These are phyloP conservation scores for Drosophila meridionalis DNA, from an alignment of 2,888 invertebrate species.

Conservation along the genomic window DNA sequence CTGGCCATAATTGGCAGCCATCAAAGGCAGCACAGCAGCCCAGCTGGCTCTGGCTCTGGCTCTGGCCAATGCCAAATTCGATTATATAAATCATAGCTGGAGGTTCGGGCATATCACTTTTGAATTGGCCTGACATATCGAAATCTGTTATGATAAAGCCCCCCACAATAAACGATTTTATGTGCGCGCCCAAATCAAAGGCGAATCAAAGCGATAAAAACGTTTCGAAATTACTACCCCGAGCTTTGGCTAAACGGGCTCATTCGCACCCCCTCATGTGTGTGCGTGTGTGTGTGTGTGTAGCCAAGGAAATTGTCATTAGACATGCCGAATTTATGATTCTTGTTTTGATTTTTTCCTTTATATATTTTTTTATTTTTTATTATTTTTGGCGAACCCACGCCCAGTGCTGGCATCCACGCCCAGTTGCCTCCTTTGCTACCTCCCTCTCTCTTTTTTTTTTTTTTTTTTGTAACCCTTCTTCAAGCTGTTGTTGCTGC, in stretches of 20 bases:
- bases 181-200: conserved; percentile 52
- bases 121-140: conserved; percentile 59
- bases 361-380: conserved; percentile 36
- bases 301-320: conserved; percentile 72
- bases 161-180: conserved; percentile 57
- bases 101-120: conserved; percentile 27
- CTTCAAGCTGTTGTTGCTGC: conserved; percentile 31
- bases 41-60: conserved; percentile 43
- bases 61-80: conserved; percentile 9
- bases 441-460: neutral
- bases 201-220: conserved; percentile 57
- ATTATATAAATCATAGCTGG: conserved; percentile 32
- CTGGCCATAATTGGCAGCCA: conserved; percentile 49
- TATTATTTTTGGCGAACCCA: neutral
- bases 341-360: conserved; percentile 76
- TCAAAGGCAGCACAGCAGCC: conserved; percentile 7
- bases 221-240: conserved; percentile 35
- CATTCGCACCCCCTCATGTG: conserved; percentile 5
- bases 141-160: conserved; percentile 47
- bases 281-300: conserved; percentile 15
- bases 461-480: conserved; percentile 49
- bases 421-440: conserved; percentile 3
- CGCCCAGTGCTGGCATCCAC: conserved; percentile 17
- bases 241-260: conserved; percentile 7
- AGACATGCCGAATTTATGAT: conserved; percentile 84